These are phyloP conservation scores for Mastacembelus armatus DNA, from an alignment of 2,797 vertebrate genomes.

Conservation along the genomic window DNA sequence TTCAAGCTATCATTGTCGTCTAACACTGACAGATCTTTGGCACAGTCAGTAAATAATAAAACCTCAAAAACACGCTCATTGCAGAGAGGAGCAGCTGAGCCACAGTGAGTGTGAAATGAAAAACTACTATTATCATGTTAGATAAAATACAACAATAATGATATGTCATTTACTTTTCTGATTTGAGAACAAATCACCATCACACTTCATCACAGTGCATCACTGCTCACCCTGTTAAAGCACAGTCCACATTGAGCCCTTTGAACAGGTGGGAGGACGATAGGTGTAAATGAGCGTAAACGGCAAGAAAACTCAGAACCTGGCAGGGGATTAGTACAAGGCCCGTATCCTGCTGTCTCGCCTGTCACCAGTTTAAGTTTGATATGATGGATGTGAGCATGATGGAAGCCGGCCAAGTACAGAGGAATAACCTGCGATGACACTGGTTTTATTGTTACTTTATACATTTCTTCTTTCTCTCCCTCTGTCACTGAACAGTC, in stretches of 20 bases:
- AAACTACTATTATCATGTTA: constrained; percentile 1
- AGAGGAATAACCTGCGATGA: neutral
- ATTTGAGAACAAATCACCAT: neutral
- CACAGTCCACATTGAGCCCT: neutral
- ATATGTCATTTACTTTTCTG: neutral
- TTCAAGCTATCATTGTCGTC: constrained; percentile 28
- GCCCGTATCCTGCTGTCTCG: neutral
- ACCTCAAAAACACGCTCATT: constrained; percentile 14
- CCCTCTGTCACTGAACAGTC: neutral
- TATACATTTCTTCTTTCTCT: neutral
- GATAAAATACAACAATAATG: neutral
- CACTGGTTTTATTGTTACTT: constrained; percentile 9
- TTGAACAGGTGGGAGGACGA: neutral
- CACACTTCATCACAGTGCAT: too few relatives aligned
- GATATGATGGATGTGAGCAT: neutral
- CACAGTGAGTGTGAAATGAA: neutral
- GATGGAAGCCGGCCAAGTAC: neutral
- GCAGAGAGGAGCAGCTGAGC: neutral
- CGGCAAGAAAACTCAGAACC: neutral
- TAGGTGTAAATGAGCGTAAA: neutral
- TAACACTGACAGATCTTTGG: constrained; percentile 37
- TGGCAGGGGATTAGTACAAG: neutral
- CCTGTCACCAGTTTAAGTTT: neutral
- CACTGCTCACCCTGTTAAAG: neutral
- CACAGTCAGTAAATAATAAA: constrained; percentile 36